Conservation (phyloP, 1,140 invertebrate genomes). For the Chrysomallon squamiferum region DNA sequence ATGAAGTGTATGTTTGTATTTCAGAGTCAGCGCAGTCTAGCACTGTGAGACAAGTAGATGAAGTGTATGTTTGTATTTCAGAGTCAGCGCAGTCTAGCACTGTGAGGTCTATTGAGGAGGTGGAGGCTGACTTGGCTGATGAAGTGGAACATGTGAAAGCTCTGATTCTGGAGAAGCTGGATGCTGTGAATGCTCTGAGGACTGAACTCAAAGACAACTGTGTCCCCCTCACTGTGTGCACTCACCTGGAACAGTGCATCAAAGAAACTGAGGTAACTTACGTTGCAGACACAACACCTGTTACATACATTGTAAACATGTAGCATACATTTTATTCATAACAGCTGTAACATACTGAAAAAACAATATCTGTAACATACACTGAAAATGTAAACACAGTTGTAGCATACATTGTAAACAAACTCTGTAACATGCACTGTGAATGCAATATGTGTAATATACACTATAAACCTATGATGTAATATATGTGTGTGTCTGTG, state of each 20-base stretch:
- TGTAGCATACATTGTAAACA: no score
- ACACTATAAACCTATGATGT: no score
- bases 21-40: constrained; percentile 11
- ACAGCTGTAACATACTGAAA: no score
- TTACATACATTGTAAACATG: no score
- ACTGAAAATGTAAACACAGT: no score
- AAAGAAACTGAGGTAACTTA: constrained; percentile 60
- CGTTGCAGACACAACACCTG: no score
- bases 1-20: not conserved
- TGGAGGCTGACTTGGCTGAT: constrained; percentile 44
- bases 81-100: constrained; percentile 1
- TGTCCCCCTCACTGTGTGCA: constrained; percentile 58
- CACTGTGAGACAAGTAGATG: no score
- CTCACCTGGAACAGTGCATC: constrained; percentile 60
- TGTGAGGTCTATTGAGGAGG: constrained; percentile 24
- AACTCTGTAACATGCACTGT: no score
- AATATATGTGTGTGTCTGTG: no score
- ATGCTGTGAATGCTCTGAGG: constrained; percentile 46
- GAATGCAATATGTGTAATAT: no score
- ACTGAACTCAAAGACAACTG: constrained; percentile 44
- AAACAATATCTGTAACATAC: no score
- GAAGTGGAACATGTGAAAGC: constrained; percentile 56
- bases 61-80: constrained; percentile 17
- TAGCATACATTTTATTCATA: no score
- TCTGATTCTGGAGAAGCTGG: constrained; percentile 55